phyloP scores from a whole-genome alignment of 2,797 vertebrate species.

The Sebastes steindachneri region DNA sequence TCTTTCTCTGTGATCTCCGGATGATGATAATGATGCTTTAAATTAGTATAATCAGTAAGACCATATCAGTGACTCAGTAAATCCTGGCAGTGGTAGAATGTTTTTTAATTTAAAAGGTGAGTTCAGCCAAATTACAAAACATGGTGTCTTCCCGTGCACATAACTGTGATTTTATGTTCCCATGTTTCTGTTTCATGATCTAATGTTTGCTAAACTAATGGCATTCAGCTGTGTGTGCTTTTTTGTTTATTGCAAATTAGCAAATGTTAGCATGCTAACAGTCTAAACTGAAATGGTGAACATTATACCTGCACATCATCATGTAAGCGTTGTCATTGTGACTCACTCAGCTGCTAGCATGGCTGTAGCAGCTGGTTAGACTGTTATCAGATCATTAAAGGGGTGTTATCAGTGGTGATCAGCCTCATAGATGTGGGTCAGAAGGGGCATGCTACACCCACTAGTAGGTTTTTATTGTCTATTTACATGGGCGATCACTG shows the following conservation, averaged over 20 bases:
- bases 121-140: not conserved
- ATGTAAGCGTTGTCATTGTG: not conserved
- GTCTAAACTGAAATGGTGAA: not conserved
- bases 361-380: not conserved
- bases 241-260: not conserved
- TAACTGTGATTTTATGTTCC: not conserved
- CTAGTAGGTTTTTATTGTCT: no score
- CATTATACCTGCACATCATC: not conserved
- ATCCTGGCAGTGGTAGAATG: not conserved
- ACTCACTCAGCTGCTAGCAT: no score
- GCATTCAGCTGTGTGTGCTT: not conserved
- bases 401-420: no score
- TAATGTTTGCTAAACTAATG: not conserved
- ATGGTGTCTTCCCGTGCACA: no score
- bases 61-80: conserved; percentile 8
- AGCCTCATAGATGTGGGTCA: no score
- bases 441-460: no score
- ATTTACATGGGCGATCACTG: no score
- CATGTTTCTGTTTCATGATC: not conserved
- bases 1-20: conserved; percentile 22
- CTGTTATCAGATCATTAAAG: no score
- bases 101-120: not conserved
- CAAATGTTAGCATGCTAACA: not conserved
- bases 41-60: conserved; percentile 5
- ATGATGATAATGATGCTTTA: conserved; percentile 22